A percentile compares a stretch with the other conserved stretches of the same genome.
Conservation (phyloP, 1,140 invertebrate genomes). For the Heliconius eleuchia region DNA sequence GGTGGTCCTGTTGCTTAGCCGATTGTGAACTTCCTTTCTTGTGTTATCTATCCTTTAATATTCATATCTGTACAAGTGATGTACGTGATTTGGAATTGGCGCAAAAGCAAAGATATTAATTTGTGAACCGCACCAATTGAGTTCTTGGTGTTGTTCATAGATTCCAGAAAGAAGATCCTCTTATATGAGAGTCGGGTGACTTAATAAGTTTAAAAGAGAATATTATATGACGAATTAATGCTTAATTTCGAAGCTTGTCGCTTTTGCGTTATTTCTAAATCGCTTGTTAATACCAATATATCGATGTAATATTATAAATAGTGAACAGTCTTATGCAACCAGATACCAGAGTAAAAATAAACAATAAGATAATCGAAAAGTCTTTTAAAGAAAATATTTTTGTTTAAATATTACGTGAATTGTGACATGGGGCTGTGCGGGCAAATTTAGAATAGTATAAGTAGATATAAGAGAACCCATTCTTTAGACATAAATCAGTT, state of each 20-base stretch:
- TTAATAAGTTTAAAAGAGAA: neutral
- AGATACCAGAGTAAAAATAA: neutral
- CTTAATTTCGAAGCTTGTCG: conserved; percentile 23
- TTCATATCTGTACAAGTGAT: conserved; percentile 38
- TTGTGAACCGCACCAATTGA: neutral
- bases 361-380: neutral
- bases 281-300: conserved; percentile 29
- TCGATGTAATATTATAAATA: conserved; percentile 12
- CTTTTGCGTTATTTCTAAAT: conserved; percentile 47
- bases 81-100: conserved; percentile 43
- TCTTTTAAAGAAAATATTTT: neutral
- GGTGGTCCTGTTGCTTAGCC: conserved; percentile 65
- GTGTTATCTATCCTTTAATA: conserved; percentile 36
- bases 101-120: conserved; percentile 29
- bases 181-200: neutral
- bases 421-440: conserved; percentile 20
- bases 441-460: neutral
- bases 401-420: conserved; percentile 16
- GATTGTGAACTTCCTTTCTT: conserved; percentile 33
- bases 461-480: neutral
- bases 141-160: too few relatives aligned
- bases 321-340: neutral
- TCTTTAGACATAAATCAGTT: neutral
- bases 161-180: too few relatives aligned
- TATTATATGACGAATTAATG: conserved; percentile 28